Base-by-base conservation (phyloP, 1,140 invertebrate genomes). In the Ylistrum balloti region DNA sequence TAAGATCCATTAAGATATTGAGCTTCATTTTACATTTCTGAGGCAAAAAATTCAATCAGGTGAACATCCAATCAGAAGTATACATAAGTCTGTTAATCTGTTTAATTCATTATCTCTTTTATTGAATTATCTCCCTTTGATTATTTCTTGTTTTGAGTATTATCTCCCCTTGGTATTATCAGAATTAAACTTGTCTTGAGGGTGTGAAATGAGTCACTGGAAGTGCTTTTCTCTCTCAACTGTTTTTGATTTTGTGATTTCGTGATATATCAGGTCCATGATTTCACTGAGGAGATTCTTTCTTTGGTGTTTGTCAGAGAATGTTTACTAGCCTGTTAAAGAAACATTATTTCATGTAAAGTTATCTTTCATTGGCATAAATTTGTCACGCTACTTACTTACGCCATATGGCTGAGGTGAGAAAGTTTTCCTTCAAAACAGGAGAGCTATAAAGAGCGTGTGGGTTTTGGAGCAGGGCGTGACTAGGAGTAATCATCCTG, bases 51-150 rank as follows among this genome's bases (percentile, higher is more conserved):
- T 17, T 74, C 56, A 28, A 28, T 5, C 9, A 74, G 56, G 56
- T 74, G 56, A n/a, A 74, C 56, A 74, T 5, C 56, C 56, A 74
- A 74, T 74, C 28, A 74, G n/a, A 17, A 3, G n/a, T 28, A n/a
- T 74, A 28, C n/a, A 74, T 74, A 28, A 74, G 5, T 74, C 22
- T 28, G 22, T n/a, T 74, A 74, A 74, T 74, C 28, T 74, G 11
- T 74, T 1, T n/a, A 5, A 11, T n/a, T 74, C 22, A 74, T 74
- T 74, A 74, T 28, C 56, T 28, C 0, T 28, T 28, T 74, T 74
- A 74, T 74, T 74, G 56, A 74, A 74, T 74, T 74, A 74, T 74
- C 56, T 74, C 56, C 56, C 56, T 28, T 45, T 74, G 17, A n/a
- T 74, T 74, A 74, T n/a, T 9, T 74, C n/a, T 28, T 5, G 22